Percentiles rank a stretch among this genome's conserved stretches.
phyloP scores from a whole-genome alignment of 1,140 invertebrate species.

The Cotesia vestalis region DNA sequence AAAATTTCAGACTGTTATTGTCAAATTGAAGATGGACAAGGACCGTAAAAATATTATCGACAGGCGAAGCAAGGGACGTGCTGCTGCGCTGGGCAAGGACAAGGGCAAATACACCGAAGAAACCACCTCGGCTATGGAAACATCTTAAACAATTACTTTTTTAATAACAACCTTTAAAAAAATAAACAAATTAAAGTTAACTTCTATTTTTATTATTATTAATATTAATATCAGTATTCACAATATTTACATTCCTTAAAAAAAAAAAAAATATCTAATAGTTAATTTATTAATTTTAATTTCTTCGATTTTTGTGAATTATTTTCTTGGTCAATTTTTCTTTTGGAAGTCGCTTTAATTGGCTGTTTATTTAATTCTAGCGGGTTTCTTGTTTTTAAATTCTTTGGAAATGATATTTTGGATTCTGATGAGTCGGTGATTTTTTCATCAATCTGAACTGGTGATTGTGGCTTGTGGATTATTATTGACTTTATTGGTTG shows the following conservation, averaged over 20 bases:
- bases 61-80: slow-evolving; percentile 90
- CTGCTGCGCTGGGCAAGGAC: slow-evolving; percentile 91
- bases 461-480: neutral
- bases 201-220: neutral
- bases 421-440: neutral
- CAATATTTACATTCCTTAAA: slow-evolving; percentile 7
- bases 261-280: neutral
- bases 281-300: too few relatives aligned
- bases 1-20: slow-evolving; percentile 87
- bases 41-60: slow-evolving; percentile 97
- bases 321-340: neutral
- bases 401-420: slow-evolving; percentile 16
- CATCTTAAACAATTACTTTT: slow-evolving; percentile 65
- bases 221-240: too few relatives aligned
- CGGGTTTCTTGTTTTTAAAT: slow-evolving; percentile 28
- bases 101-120: slow-evolving; percentile 99
- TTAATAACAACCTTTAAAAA: neutral
- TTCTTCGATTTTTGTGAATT: too few relatives aligned
- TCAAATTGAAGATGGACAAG: slow-evolving; percentile 99
- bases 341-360: neutral
- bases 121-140: slow-evolving; percentile 79
- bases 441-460: neutral
- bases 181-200: neutral
- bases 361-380: neutral
- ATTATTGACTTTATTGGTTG: slow-evolving; percentile 15